Base-by-base conservation (phyloP, 2,888 invertebrate genomes). In the Ophion costatus region DNA sequence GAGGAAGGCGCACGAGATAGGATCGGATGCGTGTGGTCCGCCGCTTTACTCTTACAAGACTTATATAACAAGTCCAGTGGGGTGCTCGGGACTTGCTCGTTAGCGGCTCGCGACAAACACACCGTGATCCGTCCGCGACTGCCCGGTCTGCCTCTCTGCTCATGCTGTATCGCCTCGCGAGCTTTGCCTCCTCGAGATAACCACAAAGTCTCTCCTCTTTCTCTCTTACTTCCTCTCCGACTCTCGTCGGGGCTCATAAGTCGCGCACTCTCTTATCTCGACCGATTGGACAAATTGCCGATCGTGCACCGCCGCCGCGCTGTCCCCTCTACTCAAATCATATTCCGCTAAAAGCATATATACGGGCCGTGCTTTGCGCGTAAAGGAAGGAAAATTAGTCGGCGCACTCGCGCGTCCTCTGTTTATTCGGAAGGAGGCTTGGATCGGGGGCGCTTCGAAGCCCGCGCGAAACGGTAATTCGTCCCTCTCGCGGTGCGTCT, bases 41-140 rank as follows among this genome's bases (percentile, higher is more conserved):
- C 89, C 91, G 91, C 90, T 93, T 93, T 93, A 92, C 92, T 93
- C 92, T 91, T 92, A 91, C 92, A 92, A 92, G 93, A 92, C 92
- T 93, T 93, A 92, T 92, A 92, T 92, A 93, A 92, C 92, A 24
- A 24, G 24, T 24, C 91, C 89, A 89, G 85, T 2, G 80, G 89
- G 89, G 89, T 89, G 89, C 88, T 86, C 87, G 84, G 87, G 85
- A 88, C 89, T 87, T 91, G 93, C 93, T 93, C 93, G 93, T 93
- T 93, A 93, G 93, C 92, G 92, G 92, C 92, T 91, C 92, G 93
- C 93, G 93, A 93, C 93, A 93, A 93, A 93, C 93, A 92, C 91
- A 82, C 86, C 82, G 75, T 71, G 75, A 75, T 69, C 80, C 86
- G 71, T 74, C 82, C 69, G 80, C 71, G 71, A 75, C 80, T 71